phyloP scores from a whole-genome alignment of 2,113 vertebrate genomes.

The Regulus satrapa region DNA sequence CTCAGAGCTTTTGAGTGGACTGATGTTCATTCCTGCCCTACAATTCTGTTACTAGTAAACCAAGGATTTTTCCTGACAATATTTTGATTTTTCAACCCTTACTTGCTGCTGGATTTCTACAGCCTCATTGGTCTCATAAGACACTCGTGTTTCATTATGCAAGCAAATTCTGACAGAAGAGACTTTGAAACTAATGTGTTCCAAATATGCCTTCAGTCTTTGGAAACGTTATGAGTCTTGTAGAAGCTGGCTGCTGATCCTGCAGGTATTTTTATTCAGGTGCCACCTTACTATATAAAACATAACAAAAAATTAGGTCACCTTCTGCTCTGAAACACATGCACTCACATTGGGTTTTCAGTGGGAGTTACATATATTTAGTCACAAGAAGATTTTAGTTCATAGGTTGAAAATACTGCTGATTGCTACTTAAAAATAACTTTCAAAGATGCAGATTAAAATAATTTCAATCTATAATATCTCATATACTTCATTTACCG shows the following conservation, averaged over 20 bases:
- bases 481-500: background rate
- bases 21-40: background rate
- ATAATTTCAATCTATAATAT: background rate
- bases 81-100: background rate
- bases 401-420: background rate
- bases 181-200: constrained; percentile 48
- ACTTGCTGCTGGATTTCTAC: background rate
- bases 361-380: background rate
- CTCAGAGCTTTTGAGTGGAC: background rate
- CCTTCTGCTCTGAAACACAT: background rate
- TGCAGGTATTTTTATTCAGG: constrained; percentile 47
- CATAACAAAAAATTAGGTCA: constrained; percentile 9
- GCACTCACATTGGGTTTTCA: background rate
- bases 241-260: constrained; percentile 40
- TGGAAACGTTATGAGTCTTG: constrained; percentile 25
- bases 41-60: background rate
- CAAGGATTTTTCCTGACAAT: background rate
- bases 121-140: background rate
- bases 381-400: background rate
- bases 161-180: constrained; percentile 40
- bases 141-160: constrained; percentile 9
- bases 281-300: background rate
- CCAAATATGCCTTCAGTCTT: constrained; percentile 51
- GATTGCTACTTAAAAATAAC: background rate
- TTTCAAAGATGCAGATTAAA: background rate